Conservation (phyloP, 1,140 invertebrate species). For the Drosophila nikananu region DNA sequence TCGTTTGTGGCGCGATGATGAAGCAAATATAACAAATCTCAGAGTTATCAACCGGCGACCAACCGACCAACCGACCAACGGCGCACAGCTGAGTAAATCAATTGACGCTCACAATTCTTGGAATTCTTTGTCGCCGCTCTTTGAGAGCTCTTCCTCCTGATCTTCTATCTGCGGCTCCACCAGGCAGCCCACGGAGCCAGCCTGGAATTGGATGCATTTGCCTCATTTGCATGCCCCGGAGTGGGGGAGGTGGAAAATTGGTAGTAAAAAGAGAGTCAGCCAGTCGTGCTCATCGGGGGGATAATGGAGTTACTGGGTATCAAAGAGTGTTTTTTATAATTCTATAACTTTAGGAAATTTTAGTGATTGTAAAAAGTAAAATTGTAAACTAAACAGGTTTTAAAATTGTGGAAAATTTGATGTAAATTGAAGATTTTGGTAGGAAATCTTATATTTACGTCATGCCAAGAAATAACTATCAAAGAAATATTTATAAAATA, state of each 20-base stretch:
- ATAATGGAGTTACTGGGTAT: slow-evolving; percentile 1
- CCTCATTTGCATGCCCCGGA: slow-evolving; percentile 33
- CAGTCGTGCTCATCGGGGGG: neutral
- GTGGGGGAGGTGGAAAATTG: slow-evolving; percentile 1
- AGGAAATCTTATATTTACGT: neutral
- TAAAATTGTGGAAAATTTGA: neutral
- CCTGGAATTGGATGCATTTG: slow-evolving; percentile 36
- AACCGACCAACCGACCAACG: slow-evolving; percentile 7
- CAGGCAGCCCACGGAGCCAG: slow-evolving; percentile 5
- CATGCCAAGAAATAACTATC: neutral
- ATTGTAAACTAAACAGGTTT: neutral
- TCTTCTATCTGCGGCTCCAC: slow-evolving; percentile 33
- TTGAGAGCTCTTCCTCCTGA: slow-evolving; percentile 23
- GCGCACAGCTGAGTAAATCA: slow-evolving; percentile 81
- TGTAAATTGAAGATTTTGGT: neutral
- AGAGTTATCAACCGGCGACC: slow-evolving; percentile 71
- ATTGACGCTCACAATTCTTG: slow-evolving; percentile 82
- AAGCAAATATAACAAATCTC: slow-evolving; percentile 83
- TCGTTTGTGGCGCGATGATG: slow-evolving; percentile 81
- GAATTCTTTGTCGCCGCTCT: slow-evolving; percentile 63
- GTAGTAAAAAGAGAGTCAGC: slow-evolving; percentile 3
- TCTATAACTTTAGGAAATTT: neutral
- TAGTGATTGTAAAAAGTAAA: neutral
- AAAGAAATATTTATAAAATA: neutral
- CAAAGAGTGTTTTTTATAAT: neutral